phyloP scores from a whole-genome alignment of 2,113 vertebrate genomes.

The Cochlearius cochlearius region DNA sequence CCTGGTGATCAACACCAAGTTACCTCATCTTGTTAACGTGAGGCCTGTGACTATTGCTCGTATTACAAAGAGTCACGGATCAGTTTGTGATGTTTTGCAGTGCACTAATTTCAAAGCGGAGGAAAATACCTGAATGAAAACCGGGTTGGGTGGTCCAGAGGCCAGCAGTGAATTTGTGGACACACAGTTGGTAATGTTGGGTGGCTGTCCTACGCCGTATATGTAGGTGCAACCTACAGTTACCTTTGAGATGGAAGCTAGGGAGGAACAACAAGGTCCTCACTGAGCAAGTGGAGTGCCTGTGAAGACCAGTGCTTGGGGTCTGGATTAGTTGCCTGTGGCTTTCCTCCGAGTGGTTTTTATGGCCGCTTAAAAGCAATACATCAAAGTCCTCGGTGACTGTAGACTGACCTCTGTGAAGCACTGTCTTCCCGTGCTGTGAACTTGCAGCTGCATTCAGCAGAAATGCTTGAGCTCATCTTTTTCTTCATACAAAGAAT shows the following conservation, averaged over 20 bases:
- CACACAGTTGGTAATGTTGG: fast-evolving
- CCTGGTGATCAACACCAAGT: background rate
- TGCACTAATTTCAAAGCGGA: fast-evolving
- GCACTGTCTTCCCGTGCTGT: background rate
- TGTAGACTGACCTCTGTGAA: background rate
- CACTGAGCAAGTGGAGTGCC: background rate
- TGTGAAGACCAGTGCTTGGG: background rate
- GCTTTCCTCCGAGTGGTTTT: background rate
- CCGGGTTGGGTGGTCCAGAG: background rate
- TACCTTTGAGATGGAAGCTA: background rate
- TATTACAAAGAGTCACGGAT: fast-evolving
- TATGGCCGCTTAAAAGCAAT: background rate
- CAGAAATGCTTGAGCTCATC: background rate
- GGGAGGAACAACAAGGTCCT: too few relatives aligned
- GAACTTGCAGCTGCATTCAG: background rate
- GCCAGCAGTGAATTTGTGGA: background rate
- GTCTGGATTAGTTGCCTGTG: background rate
- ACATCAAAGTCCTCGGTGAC: fast-evolving
- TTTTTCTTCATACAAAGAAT: background rate
- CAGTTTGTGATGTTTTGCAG: background rate
- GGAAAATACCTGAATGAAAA: background rate
- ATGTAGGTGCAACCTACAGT: background rate
- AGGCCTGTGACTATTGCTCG: background rate
- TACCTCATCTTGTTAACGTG: fast-evolving
- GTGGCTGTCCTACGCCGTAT: fast-evolving